A percentile compares a stretch with the other conserved stretches of the same genome.
phyloP scores from a whole-genome alignment of 30 jellyfish, hydroid and myxozoan species.

The Haliclystus octoradiatus region DNA sequence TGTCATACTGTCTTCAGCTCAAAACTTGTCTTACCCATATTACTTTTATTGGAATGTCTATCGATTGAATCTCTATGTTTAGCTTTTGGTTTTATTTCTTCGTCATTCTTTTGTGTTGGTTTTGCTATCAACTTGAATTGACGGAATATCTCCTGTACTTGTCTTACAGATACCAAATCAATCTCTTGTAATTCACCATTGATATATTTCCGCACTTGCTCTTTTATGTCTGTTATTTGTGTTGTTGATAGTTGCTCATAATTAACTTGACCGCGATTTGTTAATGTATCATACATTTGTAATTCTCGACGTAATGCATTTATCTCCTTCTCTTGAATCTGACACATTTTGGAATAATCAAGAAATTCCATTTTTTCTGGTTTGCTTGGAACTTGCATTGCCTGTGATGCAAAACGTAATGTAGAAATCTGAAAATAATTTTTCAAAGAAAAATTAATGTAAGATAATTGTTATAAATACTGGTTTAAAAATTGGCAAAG shows the following conservation, averaged over 20 bases:
- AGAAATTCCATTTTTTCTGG: slow-evolving; percentile 50
- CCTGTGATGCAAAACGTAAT: slow-evolving; percentile 86
- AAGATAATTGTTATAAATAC: neutral
- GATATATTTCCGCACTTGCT: slow-evolving; percentile 54
- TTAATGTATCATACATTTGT: slow-evolving; percentile 80
- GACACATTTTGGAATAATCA: slow-evolving; percentile 58
- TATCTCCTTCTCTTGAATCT: slow-evolving; percentile 62
- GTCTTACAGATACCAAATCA: slow-evolving; percentile 58
- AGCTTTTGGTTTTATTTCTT: slow-evolving; percentile 25
- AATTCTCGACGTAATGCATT: slow-evolving; percentile 53
- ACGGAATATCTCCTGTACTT: slow-evolving; percentile 69
- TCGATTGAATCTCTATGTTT: neutral
- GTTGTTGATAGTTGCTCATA: slow-evolving; percentile 81
- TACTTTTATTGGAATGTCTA: too few relatives aligned
- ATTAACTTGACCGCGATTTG: slow-evolving; percentile 63
- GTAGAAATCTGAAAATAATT: slow-evolving; percentile 63
- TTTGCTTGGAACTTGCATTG: slow-evolving; percentile 57
- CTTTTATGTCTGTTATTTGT: slow-evolving; percentile 54
- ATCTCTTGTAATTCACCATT: slow-evolving; percentile 62
- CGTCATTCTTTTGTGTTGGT: slow-evolving; percentile 27
- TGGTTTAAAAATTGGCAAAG: neutral
- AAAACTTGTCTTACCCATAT: too few relatives aligned
- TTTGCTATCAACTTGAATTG: slow-evolving; percentile 53
- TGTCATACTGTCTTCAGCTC: too few relatives aligned
- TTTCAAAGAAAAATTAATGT: neutral